phyloP scores from a whole-genome alignment of 2,113 vertebrate species.

The Barbus barbus region DNA sequence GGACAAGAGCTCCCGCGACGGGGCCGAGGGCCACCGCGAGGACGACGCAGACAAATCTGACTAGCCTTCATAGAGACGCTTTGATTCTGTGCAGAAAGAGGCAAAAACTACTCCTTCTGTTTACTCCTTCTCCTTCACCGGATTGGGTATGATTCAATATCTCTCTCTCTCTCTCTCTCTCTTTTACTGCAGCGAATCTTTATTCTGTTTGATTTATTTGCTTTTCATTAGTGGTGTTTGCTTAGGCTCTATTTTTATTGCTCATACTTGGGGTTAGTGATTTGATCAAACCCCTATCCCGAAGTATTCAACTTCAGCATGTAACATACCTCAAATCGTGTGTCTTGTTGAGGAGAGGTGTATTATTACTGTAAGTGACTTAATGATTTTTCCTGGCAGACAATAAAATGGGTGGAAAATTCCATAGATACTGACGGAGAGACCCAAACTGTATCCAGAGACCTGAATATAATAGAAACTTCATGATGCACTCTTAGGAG shows the following conservation, averaged over 20 bases:
- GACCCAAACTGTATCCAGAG: neutral
- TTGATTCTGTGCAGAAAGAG: neutral
- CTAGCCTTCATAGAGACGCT: conserved; percentile 66
- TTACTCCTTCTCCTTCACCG: no score
- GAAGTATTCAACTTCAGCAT: neutral
- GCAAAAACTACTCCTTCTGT: neutral
- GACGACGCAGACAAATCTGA: conserved; percentile 95
- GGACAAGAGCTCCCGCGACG: conserved; percentile 90
- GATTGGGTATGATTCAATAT: conserved; percentile 16
- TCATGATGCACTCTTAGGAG: neutral
- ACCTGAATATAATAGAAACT: neutral
- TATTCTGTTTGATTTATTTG: neutral
- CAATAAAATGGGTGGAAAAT: neutral
- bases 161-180: conserved; percentile 4
- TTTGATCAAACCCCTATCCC: neutral
- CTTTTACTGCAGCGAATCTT: neutral
- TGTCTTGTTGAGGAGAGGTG: neutral
- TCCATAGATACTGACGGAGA: neutral
- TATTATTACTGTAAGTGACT: neutral
- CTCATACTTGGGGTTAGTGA: neutral
- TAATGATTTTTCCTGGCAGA: neutral
- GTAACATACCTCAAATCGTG: conserved; percentile 10
- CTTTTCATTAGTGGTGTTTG: neutral
- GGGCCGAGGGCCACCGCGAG: conserved; percentile 82
- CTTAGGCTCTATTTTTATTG: neutral